phyloP scores from a whole-genome alignment of 1,140 invertebrate genomes.

The Formica exsecta region DNA sequence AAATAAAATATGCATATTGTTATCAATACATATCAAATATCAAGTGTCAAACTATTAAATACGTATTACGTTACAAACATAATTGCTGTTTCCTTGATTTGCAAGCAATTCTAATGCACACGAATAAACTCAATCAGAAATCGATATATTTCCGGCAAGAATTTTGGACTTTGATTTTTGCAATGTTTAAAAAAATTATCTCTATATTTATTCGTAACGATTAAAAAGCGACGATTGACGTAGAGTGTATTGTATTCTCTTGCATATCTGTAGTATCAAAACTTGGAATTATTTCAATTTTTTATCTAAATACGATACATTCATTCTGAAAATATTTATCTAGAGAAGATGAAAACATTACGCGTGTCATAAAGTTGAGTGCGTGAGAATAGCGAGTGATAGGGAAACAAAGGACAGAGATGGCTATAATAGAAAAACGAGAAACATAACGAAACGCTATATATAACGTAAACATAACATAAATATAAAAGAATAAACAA shows the following conservation, averaged over 20 bases:
- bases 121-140: not conserved
- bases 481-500: conserved; percentile 27
- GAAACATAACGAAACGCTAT: conserved; percentile 28
- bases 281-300: not conserved
- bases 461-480: conserved; percentile 35
- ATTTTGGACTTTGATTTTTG: not conserved
- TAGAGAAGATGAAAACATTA: conserved; percentile 32
- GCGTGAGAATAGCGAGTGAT: not conserved
- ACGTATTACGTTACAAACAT: not conserved
- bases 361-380: not conserved
- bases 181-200: conserved; percentile 6
- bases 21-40: conserved; percentile 34
- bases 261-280: not conserved
- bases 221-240: not conserved
- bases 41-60: conserved; percentile 34
- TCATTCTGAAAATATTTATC: conserved; percentile 14
- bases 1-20: conserved; percentile 3
- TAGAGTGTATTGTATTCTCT: not conserved
- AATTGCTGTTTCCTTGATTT: not conserved
- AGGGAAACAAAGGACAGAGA: conserved; percentile 6
- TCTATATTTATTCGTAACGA: not conserved
- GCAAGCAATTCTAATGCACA: not conserved
- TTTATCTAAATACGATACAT: not conserved
- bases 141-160: not conserved
- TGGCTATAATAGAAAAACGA: conserved; percentile 38